phyloP scores from a whole-genome alignment of 2,797 vertebrate species.

The Phalloptychus januarius region DNA sequence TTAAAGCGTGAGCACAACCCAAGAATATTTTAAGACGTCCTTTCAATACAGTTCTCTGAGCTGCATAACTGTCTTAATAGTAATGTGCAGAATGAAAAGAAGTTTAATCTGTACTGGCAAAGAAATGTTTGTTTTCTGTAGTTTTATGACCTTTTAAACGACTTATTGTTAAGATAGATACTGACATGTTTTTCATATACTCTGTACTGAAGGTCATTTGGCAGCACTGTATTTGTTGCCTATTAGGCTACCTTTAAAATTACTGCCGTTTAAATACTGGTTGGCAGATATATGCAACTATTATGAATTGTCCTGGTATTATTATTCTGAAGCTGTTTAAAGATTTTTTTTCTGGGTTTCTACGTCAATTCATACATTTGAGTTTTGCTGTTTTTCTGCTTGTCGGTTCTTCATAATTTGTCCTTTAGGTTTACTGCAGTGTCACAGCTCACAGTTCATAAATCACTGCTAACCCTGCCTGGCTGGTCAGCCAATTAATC shows the following conservation, averaged over 20 bases:
- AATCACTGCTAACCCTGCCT: not conserved
- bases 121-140: not conserved
- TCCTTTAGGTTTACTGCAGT: constrained; percentile 2
- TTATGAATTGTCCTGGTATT: not conserved
- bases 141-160: not conserved
- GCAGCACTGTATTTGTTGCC: not conserved
- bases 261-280: not conserved
- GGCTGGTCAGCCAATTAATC: not conserved
- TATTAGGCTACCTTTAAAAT: too few species aligned
- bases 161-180: not conserved
- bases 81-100: not conserved
- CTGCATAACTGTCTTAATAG: not conserved
- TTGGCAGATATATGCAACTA: not conserved
- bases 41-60: not conserved
- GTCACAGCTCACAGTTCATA: not conserved
- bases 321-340: not conserved
- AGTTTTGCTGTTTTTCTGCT: not conserved
- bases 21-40: not conserved
- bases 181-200: not conserved
- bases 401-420: not conserved
- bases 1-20: not conserved
- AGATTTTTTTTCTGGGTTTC: not conserved
- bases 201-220: not conserved
- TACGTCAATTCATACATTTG: not conserved
- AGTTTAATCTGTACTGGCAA: not conserved